Evolutionary conservation across 2,113 vertebrate genomes (phyloP).

Genomic region (Oceanodroma tethys): DNA sequence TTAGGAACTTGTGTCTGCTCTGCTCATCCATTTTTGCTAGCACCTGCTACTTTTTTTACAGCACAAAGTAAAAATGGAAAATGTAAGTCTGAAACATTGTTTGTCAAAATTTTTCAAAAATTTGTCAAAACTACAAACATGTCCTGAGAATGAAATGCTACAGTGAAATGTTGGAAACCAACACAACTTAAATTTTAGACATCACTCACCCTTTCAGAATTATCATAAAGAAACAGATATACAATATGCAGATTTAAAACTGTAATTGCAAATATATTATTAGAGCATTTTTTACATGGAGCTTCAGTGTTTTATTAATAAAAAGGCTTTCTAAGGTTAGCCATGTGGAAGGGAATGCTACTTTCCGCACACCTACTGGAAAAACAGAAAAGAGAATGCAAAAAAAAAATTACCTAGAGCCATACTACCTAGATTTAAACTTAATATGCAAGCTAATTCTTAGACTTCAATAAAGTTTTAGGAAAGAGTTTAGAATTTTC

Average conservation of each 20-base stretch:
- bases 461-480: neutral
- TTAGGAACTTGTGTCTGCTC: neutral
- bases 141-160: neutral
- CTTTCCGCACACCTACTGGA: neutral
- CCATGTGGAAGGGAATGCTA: neutral
- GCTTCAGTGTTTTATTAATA: neutral
- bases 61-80: neutral
- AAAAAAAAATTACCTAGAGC: neutral
- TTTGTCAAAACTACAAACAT: neutral
- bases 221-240: neutral
- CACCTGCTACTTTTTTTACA: neutral
- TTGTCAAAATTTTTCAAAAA: neutral
- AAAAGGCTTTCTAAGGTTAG: neutral
- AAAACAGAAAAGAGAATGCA: neutral
- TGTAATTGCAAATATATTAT: neutral
- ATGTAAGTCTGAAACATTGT: neutral
- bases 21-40: neutral
- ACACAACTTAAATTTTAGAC: neutral
- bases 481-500: neutral
- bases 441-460: neutral
- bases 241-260: neutral
- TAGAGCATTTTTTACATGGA: neutral
- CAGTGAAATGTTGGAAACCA: neutral
- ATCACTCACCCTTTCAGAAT: neutral
- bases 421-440: neutral